phyloP scores from a whole-genome alignment of 2,113 vertebrate genomes.

The Laticauda laticaudata region DNA sequence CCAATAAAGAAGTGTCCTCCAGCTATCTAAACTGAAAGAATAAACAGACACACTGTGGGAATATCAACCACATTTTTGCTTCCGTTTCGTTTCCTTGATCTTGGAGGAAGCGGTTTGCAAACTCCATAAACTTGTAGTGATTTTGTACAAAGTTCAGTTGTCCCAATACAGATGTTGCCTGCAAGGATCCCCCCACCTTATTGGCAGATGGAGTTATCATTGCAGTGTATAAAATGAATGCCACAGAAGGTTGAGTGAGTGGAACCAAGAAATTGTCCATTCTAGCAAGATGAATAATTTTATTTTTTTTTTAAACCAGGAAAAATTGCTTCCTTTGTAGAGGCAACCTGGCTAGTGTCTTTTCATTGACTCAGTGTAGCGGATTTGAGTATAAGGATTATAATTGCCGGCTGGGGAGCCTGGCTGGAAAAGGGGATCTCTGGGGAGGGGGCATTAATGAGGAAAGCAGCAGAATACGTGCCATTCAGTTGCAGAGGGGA shows the following conservation, averaged over 20 bases:
- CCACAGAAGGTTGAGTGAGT: neutral
- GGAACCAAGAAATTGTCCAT: neutral
- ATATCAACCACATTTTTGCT: neutral
- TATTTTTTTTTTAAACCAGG: too few relatives aligned
- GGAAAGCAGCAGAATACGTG: neutral
- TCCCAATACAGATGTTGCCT: neutral
- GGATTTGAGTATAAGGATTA: neutral
- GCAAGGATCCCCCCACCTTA: neutral
- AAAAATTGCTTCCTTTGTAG: neutral
- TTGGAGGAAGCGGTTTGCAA: neutral
- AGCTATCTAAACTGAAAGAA: neutral
- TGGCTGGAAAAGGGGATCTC: neutral
- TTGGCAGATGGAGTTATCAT: neutral
- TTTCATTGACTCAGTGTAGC: neutral
- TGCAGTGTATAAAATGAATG: neutral
- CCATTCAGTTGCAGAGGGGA: neutral
- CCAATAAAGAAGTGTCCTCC: neutral
- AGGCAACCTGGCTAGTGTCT: neutral
- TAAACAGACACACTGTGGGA: neutral
- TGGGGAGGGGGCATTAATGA: neutral
- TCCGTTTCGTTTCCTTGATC: neutral
- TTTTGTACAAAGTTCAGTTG: neutral
- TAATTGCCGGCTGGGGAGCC: neutral
- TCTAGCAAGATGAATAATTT: neutral
- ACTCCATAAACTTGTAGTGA: neutral